A percentile compares a stretch with the other conserved stretches of the same genome.
These are phyloP conservation scores for Spizaetus ornatus DNA, from an alignment of 2,113 vertebrate species.

Conservation along the genomic window DNA sequence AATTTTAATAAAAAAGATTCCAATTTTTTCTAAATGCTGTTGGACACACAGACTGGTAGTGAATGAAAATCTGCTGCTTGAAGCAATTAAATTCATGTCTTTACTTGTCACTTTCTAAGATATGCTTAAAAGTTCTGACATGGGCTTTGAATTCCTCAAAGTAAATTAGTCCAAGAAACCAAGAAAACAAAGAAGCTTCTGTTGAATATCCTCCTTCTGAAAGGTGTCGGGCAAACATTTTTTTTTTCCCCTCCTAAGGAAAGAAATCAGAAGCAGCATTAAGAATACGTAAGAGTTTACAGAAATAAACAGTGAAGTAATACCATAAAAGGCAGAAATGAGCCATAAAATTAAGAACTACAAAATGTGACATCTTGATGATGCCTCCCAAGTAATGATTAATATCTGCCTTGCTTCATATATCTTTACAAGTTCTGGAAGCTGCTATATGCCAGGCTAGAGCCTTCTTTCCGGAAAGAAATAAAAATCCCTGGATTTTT, in stretches of 20 bases:
- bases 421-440: neutral
- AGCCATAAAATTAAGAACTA: conserved; percentile 26
- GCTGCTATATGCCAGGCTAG: neutral
- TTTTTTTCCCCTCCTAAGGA: neutral
- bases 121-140: neutral
- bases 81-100: neutral
- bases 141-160: neutral
- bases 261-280: neutral
- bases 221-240: neutral
- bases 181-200: neutral
- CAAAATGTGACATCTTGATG: neutral
- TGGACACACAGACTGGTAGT: neutral
- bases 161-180: neutral
- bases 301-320: conserved; percentile 32
- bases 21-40: neutral
- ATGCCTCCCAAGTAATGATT: conserved; percentile 5
- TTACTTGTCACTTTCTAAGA: neutral
- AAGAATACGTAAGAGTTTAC: neutral
- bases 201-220: neutral
- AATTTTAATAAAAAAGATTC: neutral
- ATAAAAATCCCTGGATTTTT: neutral
- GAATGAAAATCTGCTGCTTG: neutral
- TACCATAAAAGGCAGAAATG: conserved; percentile 28
- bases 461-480: neutral
- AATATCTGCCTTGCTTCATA: neutral